Evolutionary conservation across 1,140 invertebrate species (phyloP), one percentile per base, ranked within the genome.

Genomic region (Drosophila oshimai): DNA sequence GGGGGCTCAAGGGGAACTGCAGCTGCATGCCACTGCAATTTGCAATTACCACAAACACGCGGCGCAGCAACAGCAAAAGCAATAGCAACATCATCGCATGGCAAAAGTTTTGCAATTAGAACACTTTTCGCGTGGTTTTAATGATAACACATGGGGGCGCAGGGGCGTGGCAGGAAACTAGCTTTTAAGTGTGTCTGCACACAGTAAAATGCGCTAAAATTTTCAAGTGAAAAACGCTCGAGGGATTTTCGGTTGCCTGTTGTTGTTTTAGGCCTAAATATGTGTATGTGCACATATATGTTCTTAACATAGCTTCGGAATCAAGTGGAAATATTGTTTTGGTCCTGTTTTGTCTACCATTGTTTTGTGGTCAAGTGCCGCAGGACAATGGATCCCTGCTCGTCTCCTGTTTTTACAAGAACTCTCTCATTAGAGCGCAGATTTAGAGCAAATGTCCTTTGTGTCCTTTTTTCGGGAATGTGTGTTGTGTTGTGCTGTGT

Each of bases 81-180:
- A 36, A 26, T 17, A 26, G 68, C 31, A 31, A 26, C 57, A 17
- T 45, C 54, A 70, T 64, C 13, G 74, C 49, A 83, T 62, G 80
- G 75, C 61, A 80, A 86, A 86, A 83, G 51, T 86, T 86, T 86
- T 80, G 76, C 80, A 87, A 86, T 80, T 86, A 86, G 71, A 86
- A 86, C 80, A 86, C 80, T 86, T 86, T 72, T 86, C 72, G 80
- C 75, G 72, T 86, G 70, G 75, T 65, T 80, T 80, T 73, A 84
- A 79, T 86, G 71, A 79, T 86, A 83, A 79, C 65, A 42, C 51
- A 69, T 41, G 31, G 62, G 20, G 75, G 51, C 55, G 22, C 26
- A 41, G 53, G 58, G 77, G 77, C 77, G 71, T 81, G 72, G 61
- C 78, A 81, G 78, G 78, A 81, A 81, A 77, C 78, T 73, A 81